These are phyloP conservation scores for Balaenoptera acutorostrata DNA, from an alignment of 2,113 vertebrate species.

Conservation along the genomic window DNA sequence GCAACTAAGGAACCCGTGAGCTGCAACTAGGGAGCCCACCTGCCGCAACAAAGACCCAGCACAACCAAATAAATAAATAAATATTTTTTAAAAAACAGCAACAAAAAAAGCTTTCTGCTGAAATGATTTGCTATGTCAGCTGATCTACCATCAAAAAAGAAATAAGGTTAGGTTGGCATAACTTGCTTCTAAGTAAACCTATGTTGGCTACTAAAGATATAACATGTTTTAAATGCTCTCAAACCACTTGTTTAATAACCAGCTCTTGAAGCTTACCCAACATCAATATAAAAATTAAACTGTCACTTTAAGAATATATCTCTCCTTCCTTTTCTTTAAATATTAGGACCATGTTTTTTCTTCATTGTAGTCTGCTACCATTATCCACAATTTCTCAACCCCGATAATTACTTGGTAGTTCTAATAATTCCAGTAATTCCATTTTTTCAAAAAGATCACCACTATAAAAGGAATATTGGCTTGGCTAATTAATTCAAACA, in stretches of 20 bases:
- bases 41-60: too few species aligned
- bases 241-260: neutral
- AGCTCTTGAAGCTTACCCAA: neutral
- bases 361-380: neutral
- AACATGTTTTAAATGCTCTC: neutral
- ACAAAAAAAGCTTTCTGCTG: neutral
- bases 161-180: neutral
- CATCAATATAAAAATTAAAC: constrained; percentile 8
- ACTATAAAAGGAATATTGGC: neutral
- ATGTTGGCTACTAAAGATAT: neutral
- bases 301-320: neutral
- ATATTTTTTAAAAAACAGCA: too few species aligned
- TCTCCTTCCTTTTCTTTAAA: neutral
- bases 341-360: neutral
- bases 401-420: neutral
- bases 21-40: too few species aligned
- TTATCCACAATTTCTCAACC: constrained; percentile 23
- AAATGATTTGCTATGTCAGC: constrained; percentile 2
- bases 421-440: neutral
- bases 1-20: too few species aligned
- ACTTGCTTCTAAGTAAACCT: neutral
- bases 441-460: constrained; percentile 13
- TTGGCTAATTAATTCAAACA: neutral
- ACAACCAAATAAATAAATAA: too few species aligned
- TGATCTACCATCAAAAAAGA: neutral